A percentile compares a stretch with the other conserved stretches of the same genome.
These are phyloP conservation scores for Arnoldichthys spilopterus DNA, from an alignment of 2,797 vertebrate genomes.

Conservation along the genomic window DNA sequence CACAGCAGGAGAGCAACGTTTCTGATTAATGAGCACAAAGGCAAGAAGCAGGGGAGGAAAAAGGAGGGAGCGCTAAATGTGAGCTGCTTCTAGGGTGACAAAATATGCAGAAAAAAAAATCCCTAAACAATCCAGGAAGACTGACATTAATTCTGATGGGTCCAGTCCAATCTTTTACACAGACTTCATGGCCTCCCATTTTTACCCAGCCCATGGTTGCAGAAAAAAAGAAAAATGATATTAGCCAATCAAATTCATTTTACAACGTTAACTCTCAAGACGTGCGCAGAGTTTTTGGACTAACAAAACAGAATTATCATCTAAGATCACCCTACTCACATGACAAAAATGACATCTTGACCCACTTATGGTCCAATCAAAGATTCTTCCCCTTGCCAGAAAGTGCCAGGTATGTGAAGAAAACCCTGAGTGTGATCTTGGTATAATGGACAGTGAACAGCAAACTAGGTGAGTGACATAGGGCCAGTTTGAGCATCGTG, in stretches of 20 bases:
- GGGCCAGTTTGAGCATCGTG: background rate
- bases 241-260: slow-evolving; percentile 1
- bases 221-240: background rate
- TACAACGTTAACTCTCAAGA: background rate
- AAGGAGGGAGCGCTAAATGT: slow-evolving; percentile 69
- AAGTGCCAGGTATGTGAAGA: background rate
- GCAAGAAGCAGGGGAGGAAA: slow-evolving; percentile 14
- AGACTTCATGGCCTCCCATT: slow-evolving; percentile 22
- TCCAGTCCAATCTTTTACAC: slow-evolving; percentile 46
- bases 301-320: no score
- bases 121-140: slow-evolving; percentile 32
- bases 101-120: slow-evolving; percentile 67
- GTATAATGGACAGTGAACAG: slow-evolving; percentile 16
- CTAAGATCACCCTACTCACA: background rate
- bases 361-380: slow-evolving; percentile 8
- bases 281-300: slow-evolving; percentile 12
- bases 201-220: slow-evolving; percentile 30
- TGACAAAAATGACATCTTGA: slow-evolving; percentile 7
- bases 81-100: slow-evolving; percentile 64
- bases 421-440: slow-evolving; percentile 17
- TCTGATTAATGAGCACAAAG: slow-evolving; percentile 48
- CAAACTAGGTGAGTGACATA: background rate
- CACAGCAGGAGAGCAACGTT: slow-evolving; percentile 21
- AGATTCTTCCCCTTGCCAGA: slow-evolving; percentile 28
- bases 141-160: slow-evolving; percentile 63